phyloP scores from a whole-genome alignment of 1,140 invertebrate species.

The Ladona fulva region DNA sequence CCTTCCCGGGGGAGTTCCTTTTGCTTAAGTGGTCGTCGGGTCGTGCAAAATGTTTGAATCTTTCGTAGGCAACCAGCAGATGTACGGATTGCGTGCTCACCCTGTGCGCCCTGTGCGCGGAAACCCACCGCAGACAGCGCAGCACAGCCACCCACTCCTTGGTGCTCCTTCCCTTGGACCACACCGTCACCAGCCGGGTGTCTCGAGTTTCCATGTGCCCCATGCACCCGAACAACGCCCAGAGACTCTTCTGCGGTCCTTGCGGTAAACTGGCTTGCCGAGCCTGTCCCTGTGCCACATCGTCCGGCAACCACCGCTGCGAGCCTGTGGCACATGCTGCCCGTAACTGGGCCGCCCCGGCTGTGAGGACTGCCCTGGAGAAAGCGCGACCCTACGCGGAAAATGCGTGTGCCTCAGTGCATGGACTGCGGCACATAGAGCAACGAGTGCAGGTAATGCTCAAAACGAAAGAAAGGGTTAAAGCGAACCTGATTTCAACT shows the following conservation, averaged over 20 bases:
- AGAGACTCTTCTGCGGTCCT: slow-evolving; percentile 36
- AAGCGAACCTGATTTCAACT: too few species aligned
- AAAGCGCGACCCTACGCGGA: slow-evolving; percentile 31
- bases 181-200: slow-evolving; percentile 24
- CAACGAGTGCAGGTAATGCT: slow-evolving; percentile 19
- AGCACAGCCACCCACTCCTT: slow-evolving; percentile 30
- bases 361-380: slow-evolving; percentile 28
- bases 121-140: slow-evolving; percentile 33
- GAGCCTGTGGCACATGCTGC: slow-evolving; percentile 33
- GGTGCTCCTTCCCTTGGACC: slow-evolving; percentile 36
- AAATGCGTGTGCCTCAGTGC: slow-evolving; percentile 23
- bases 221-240: slow-evolving; percentile 31
- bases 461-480: too few species aligned
- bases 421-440: slow-evolving; percentile 28
- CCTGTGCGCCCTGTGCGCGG: slow-evolving; percentile 36
- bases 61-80: slow-evolving; percentile 33
- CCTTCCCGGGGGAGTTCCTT: too few species aligned
- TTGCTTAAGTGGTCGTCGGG: too few species aligned
- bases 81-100: slow-evolving; percentile 38
- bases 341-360: slow-evolving; percentile 25
- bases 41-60: too few species aligned
- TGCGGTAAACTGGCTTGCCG: slow-evolving; percentile 36
- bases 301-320: slow-evolving; percentile 20
- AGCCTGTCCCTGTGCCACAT: slow-evolving; percentile 27
- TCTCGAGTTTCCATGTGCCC: slow-evolving; percentile 33